Evolutionary conservation across 2,797 vertebrate species (phyloP), one percentile per base, ranked within the genome.

Genomic region (Phylloscopus collybita): DNA sequence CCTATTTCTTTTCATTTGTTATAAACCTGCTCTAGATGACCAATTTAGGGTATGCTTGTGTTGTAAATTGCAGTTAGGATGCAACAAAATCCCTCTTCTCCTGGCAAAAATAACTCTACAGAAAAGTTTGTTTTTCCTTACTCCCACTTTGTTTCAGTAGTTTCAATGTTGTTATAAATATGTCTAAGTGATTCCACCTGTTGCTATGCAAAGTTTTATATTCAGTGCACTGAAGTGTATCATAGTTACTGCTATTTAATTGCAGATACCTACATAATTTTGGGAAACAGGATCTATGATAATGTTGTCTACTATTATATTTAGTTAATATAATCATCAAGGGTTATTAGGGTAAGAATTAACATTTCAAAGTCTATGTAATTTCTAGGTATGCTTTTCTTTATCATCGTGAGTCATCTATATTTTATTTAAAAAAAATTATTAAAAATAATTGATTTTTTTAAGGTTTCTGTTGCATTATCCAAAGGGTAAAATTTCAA

Each of bases 101-200:
- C 6, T 40, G 14, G 5, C 7, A 90, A 81, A 88, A 82, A 47
- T 16, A 51, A 27, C 11, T n/a, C 10, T 22, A 44, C 22, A 38
- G 19, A 54, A 54, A 90, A n/a, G 6, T 44, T 42, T 51, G 3
- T 0, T 59, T 78, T 79, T 67, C 19, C 16, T 49, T 29, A 40
- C 12, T 59, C 21, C 13, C 4, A 53, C 79, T 80, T 76, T 45
- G 8, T 15, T 90, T 79, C 54, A 51, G 13, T 56, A 56, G 8
- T 30, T 75, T 71, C 25, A 22, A 2, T 42, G 17, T 26, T 62
- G 74, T 51, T 36, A 59, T 16, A 79, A 79, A 51, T 10, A 44
- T 0, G 0, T n/a, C 9, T 38, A 29, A 70, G 13, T 66, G n/a
- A 56, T 71, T 85, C 49, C 4, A 3, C 6, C 25, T 79, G 7